Conservation (phyloP, 2,113 vertebrate genomes). For the Pterocles orientalis region DNA sequence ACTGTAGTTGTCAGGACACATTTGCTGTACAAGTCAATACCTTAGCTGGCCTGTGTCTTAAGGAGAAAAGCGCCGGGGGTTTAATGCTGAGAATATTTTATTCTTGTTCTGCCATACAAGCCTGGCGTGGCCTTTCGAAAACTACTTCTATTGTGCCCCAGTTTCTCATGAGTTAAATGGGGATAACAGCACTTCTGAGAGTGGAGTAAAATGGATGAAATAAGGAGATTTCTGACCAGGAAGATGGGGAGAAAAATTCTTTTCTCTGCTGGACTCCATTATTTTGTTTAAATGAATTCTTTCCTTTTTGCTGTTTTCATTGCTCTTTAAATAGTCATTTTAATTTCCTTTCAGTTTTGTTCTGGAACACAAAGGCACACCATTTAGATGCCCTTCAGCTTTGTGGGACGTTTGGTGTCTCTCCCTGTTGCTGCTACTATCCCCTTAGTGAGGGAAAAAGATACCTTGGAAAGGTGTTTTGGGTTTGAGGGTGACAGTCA, state of each 20-base stretch:
- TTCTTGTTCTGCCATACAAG: constrained; percentile 21
- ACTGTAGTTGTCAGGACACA: constrained; percentile 47
- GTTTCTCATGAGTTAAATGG: constrained; percentile 41
- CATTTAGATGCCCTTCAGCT: not conserved
- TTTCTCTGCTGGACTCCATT: not conserved
- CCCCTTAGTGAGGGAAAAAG: not conserved
- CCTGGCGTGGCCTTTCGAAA: constrained; percentile 1
- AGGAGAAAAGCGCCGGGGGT: not conserved
- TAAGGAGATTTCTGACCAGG: not conserved
- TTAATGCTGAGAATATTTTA: constrained; percentile 34
- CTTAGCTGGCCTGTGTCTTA: not conserved
- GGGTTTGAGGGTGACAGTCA: not conserved
- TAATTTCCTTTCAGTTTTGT: constrained; percentile 19
- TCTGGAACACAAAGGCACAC: not conserved
- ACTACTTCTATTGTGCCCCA: not conserved
- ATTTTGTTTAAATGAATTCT: constrained; percentile 21
- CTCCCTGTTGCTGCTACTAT: not conserved
- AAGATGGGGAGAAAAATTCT: not conserved
- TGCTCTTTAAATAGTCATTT: constrained; percentile 1
- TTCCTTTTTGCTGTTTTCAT: constrained; percentile 16
- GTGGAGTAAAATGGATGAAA: not conserved
- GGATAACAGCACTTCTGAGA: not conserved
- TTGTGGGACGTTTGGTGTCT: not conserved
- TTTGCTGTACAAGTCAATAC: constrained; percentile 50
- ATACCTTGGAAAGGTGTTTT: not conserved